A percentile compares a stretch with the other conserved stretches of the same genome.
phyloP scores from a whole-genome alignment of 2,888 invertebrate genomes.

The Drosophila phalerata region DNA sequence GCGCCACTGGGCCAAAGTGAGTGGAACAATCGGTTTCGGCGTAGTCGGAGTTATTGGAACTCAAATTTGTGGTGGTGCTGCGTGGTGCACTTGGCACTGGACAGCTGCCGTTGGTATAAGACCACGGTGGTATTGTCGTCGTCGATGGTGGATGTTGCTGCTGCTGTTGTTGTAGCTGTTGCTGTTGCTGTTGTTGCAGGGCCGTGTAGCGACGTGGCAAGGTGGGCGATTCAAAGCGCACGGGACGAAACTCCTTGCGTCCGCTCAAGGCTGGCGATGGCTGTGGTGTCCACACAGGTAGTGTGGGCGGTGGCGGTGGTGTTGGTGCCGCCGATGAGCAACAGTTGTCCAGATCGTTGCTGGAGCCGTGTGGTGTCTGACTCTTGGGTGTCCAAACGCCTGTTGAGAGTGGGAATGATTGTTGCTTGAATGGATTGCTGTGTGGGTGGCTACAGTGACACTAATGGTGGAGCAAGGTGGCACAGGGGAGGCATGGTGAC shows the following conservation, averaged over 20 bases:
- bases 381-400: slow-evolving; percentile 84
- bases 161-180: slow-evolving; percentile 39
- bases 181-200: slow-evolving; percentile 52
- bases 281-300: slow-evolving; percentile 92
- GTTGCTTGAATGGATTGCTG: slow-evolving; percentile 2
- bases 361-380: slow-evolving; percentile 82
- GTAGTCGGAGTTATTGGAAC: slow-evolving; percentile 69
- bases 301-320: slow-evolving; percentile 87
- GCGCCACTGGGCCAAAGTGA: slow-evolving; percentile 67
- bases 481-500: neutral
- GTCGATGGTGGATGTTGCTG: slow-evolving; percentile 43
- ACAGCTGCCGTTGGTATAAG: slow-evolving; percentile 54
- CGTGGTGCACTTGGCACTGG: slow-evolving; percentile 58
- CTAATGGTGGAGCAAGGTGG: slow-evolving; percentile 11
- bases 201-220: slow-evolving; percentile 86
- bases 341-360: slow-evolving; percentile 67
- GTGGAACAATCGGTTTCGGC: slow-evolving; percentile 67
- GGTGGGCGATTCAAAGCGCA: slow-evolving; percentile 90
- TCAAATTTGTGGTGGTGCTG: slow-evolving; percentile 64
- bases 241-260: slow-evolving; percentile 92
- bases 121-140: slow-evolving; percentile 68
- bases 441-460: slow-evolving; percentile 25
- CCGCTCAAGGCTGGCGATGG: slow-evolving; percentile 89
- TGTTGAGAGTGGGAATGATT: slow-evolving; percentile 55
- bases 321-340: slow-evolving; percentile 84